These are phyloP conservation scores for Scomber japonicus DNA, from an alignment of 2,113 vertebrate species.

Conservation along the genomic window DNA sequence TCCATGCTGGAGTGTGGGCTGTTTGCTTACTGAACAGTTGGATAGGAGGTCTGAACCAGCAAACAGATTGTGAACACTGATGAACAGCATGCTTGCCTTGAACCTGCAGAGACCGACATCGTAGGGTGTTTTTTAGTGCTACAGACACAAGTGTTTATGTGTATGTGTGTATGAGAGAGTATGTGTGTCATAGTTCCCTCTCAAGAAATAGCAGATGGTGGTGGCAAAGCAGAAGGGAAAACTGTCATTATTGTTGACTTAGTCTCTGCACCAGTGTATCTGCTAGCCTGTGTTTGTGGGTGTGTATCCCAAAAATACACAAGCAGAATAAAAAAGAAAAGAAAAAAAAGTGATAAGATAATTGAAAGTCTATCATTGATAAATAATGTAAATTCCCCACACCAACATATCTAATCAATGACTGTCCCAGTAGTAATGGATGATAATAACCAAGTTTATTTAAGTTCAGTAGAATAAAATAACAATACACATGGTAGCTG, in stretches of 20 bases:
- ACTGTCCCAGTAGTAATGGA: too few species aligned
- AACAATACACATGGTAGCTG: background rate
- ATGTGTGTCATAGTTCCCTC: conserved; percentile 13
- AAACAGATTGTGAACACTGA: conserved; percentile 68
- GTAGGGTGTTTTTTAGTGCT: conserved; percentile 44
- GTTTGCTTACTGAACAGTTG: conserved; percentile 51
- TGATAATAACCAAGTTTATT: too few species aligned
- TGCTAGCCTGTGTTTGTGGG: conserved; percentile 31
- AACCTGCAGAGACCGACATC: conserved; percentile 59
- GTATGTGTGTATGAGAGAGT: background rate
- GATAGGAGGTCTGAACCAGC: conserved; percentile 50
- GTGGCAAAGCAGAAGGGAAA: conserved; percentile 45
- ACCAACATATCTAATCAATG: background rate
- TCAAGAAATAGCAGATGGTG: conserved; percentile 62
- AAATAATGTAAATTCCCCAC: background rate
- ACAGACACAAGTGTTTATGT: background rate
- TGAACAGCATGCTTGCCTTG: conserved; percentile 69
- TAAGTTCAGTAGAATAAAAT: background rate
- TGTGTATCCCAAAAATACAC: background rate
- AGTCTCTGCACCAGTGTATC: conserved; percentile 20
- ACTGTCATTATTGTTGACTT: conserved; percentile 37
- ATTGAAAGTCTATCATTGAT: background rate
- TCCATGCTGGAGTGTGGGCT: conserved; percentile 15
- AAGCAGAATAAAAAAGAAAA: background rate
- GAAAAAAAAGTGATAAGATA: background rate